These are phyloP conservation scores for Timema cristinae DNA, from an alignment of 2,888 invertebrate species.

Conservation along the genomic window DNA sequence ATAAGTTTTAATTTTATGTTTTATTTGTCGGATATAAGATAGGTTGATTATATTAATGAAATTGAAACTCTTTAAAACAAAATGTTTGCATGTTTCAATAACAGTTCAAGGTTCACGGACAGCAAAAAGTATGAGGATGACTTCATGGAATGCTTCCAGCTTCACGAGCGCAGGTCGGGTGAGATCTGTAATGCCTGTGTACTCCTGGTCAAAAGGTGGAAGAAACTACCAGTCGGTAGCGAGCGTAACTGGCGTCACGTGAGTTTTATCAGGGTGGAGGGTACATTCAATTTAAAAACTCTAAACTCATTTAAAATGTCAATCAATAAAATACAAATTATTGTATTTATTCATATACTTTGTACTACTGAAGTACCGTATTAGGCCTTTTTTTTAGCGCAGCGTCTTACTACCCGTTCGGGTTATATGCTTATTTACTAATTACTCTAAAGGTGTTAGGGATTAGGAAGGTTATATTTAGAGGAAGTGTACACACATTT, in stretches of 20 bases:
- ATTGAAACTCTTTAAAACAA: no score
- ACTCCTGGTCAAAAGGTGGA: slow-evolving; percentile 75
- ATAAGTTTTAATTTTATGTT: no score
- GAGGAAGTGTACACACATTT: no score
- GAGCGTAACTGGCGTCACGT: slow-evolving; percentile 75
- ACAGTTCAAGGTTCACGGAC: slow-evolving; percentile 77
- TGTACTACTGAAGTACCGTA: no score
- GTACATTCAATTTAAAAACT: no score
- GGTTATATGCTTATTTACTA: no score
- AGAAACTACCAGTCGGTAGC: slow-evolving; percentile 67
- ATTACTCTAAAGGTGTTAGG: no score
- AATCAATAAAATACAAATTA: background rate
- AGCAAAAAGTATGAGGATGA: slow-evolving; percentile 79
- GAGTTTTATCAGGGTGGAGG: slow-evolving; percentile 42
- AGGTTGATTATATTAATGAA: no score
- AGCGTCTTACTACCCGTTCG: no score
- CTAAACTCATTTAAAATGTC: background rate
- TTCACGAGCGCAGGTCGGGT: slow-evolving; percentile 67
- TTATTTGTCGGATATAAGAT: no score
- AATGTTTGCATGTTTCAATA: slow-evolving; percentile 31
- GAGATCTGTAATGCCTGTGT: slow-evolving; percentile 88
- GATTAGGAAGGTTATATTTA: no score
- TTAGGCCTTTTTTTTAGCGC: no score
- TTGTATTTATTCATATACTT: background rate
- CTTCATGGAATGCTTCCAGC: slow-evolving; percentile 73